Conservation (phyloP, 2,797 vertebrate genomes). For the Sciurus vulgaris region DNA sequence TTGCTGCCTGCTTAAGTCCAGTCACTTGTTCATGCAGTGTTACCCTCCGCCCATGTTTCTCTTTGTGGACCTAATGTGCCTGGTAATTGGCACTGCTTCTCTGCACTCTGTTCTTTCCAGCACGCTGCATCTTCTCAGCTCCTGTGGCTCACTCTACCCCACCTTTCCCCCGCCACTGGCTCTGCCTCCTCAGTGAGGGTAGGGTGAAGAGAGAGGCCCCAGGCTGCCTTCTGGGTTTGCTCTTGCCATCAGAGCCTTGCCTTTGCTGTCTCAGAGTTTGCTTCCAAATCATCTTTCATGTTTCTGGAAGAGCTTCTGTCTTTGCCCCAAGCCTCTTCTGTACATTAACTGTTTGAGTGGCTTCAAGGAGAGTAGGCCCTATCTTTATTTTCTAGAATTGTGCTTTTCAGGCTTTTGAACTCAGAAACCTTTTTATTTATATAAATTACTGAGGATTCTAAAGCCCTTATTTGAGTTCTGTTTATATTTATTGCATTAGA, state of each 20-base stretch:
- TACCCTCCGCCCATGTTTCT: neutral
- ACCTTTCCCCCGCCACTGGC: neutral
- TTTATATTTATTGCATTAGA: neutral
- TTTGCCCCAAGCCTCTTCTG: neutral
- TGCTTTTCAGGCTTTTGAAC: neutral
- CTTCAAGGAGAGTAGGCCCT: neutral
- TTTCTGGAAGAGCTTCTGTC: neutral
- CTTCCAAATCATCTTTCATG: neutral
- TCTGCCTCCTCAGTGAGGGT: neutral
- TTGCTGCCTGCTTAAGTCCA: neutral
- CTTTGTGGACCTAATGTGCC: neutral
- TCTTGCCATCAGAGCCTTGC: neutral
- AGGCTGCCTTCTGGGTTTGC: neutral
- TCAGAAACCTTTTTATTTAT: neutral
- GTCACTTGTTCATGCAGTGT: neutral
- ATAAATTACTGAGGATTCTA: neutral
- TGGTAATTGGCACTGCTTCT: neutral
- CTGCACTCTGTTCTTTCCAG: neutral
- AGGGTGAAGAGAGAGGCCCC: neutral
- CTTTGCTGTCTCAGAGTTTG: neutral
- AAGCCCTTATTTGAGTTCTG: neutral
- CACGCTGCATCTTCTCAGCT: neutral
- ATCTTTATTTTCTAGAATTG: neutral
- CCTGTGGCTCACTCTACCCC: neutral
- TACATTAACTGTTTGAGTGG: neutral